These are phyloP conservation scores for Hypotaenidia okinawae DNA, from an alignment of 2,797 vertebrate genomes.

Conservation along the genomic window DNA sequence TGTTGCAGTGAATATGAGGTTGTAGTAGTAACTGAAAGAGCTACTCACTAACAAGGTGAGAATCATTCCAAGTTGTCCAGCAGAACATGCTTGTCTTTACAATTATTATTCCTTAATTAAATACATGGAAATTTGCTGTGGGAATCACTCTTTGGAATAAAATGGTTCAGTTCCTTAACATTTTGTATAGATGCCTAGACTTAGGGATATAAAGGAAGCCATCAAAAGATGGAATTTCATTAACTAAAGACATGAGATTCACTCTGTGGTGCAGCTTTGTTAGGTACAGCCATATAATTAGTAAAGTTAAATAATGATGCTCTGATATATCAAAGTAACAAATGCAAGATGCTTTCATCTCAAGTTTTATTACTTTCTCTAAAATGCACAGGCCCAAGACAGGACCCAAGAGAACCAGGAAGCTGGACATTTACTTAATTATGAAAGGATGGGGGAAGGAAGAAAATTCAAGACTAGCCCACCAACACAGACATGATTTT, in stretches of 20 bases:
- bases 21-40: neutral
- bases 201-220: neutral
- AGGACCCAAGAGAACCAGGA: neutral
- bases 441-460: neutral
- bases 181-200: neutral
- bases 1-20: neutral
- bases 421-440: neutral
- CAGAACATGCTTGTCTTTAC: neutral
- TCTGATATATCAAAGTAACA: neutral
- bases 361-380: neutral
- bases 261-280: neutral
- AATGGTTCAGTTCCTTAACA: neutral
- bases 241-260: neutral
- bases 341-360: neutral
- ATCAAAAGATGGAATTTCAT: neutral
- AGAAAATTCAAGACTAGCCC: constrained; percentile 11
- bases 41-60: neutral
- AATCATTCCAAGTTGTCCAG: neutral
- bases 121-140: neutral
- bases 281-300: neutral
- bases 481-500: neutral
- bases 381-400: neutral
- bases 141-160: neutral
- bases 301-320: neutral
- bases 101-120: neutral